These are phyloP conservation scores for Cyanoderma ruficeps DNA, from an alignment of 2,113 vertebrate species.

Conservation along the genomic window DNA sequence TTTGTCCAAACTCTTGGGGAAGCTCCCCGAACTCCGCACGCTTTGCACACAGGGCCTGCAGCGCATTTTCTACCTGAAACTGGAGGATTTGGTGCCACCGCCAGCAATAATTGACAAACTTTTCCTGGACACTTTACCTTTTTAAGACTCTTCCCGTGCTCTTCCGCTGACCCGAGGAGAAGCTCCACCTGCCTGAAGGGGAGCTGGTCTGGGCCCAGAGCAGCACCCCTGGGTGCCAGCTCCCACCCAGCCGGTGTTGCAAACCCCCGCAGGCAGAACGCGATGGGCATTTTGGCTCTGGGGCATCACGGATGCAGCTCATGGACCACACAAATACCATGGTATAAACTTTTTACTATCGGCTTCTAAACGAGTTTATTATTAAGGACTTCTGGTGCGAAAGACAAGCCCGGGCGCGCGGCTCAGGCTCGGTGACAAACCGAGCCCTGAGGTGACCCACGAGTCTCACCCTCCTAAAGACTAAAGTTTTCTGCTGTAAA, in stretches of 20 bases:
- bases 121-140: conserved; percentile 98
- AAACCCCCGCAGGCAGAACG: conserved; percentile 73
- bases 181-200: conserved; percentile 33
- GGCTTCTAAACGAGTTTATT: conserved; percentile 72
- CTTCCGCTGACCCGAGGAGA: conserved; percentile 65
- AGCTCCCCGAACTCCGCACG: conserved; percentile 97
- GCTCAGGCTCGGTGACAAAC: background rate
- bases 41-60: conserved; percentile 99
- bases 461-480: conserved; percentile 75
- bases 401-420: conserved; percentile 33
- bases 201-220: conserved; percentile 51
- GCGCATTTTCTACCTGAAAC: conserved; percentile 99
- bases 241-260: conserved; percentile 16
- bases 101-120: conserved; percentile 99
- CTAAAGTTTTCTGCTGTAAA: conserved; percentile 82
- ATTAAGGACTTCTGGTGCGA: conserved; percentile 65
- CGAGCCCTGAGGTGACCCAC: conserved; percentile 70
- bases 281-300: conserved; percentile 73
- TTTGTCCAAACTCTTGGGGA: conserved; percentile 98
- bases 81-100: conserved; percentile 98
- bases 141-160: conserved; percentile 78
- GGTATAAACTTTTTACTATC: conserved; percentile 78
- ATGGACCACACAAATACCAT: conserved; percentile 72
- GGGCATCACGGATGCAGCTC: conserved; percentile 74
- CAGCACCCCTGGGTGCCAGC: conserved; percentile 41